A percentile compares a stretch with the other conserved stretches of the same genome.
These are phyloP conservation scores for Nemopilema nomurai DNA, from an alignment of 30 jellyfish, hydroid and myxozoan genomes.

Conservation along the genomic window DNA sequence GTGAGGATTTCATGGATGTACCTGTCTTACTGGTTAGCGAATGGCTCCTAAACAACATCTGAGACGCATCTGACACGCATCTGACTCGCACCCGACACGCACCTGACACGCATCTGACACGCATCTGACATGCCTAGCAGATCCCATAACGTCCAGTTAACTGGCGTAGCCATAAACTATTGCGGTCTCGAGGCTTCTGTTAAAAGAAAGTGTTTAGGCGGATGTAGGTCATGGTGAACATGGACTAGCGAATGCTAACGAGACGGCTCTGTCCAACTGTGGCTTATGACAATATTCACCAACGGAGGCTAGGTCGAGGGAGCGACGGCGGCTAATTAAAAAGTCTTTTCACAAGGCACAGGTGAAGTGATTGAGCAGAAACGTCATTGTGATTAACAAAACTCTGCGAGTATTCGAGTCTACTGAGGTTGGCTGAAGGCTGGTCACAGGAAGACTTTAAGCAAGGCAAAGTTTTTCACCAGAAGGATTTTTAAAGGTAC, in stretches of 20 bases:
- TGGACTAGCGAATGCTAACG: background rate
- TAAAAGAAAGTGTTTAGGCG: background rate
- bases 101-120: too few species aligned
- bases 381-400: background rate
- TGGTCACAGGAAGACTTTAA: background rate
- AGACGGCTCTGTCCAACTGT: background rate
- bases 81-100: background rate
- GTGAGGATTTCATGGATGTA: background rate
- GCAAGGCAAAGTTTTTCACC: background rate
- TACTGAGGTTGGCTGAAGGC: background rate
- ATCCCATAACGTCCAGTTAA: too few species aligned
- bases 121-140: too few species aligned
- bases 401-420: background rate
- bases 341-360: background rate
- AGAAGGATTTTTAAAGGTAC: too few species aligned
- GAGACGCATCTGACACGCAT: background rate
- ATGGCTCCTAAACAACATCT: background rate
- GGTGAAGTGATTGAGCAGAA: background rate
- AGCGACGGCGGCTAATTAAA: background rate
- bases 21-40: background rate
- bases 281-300: background rate
- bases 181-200: background rate
- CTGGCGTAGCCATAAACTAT: background rate
- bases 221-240: background rate
- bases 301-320: background rate